These are phyloP conservation scores for Aphodius sticticus DNA, from an alignment of 2,888 invertebrate species.

Conservation along the genomic window DNA sequence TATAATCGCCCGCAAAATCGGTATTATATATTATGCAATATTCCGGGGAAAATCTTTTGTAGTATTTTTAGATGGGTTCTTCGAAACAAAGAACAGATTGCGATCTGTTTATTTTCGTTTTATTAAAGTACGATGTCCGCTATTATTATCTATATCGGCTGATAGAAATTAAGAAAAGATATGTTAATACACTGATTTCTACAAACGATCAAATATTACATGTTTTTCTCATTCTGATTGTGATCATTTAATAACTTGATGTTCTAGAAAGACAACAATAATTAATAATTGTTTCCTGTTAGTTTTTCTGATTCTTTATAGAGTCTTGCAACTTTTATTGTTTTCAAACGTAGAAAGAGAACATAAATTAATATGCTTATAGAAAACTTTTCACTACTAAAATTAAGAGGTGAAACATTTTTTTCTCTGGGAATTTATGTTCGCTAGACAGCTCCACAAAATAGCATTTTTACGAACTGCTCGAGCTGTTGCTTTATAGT, in stretches of 20 bases:
- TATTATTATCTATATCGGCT: neutral
- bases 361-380: too few species aligned
- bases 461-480: constrained; percentile 4
- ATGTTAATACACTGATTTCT: neutral
- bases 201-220: neutral
- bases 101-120: neutral
- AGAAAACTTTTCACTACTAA: neutral
- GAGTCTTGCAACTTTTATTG: too few species aligned
- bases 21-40: neutral
- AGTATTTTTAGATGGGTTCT: neutral
- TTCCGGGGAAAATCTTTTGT: neutral
- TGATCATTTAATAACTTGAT: neutral
- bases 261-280: too few species aligned
- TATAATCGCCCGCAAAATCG: neutral
- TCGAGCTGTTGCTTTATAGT: neutral
- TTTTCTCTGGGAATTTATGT: neutral
- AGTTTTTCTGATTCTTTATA: too few species aligned
- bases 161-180: neutral
- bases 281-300: too few species aligned
- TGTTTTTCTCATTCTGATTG: neutral
- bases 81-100: neutral
- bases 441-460: neutral
- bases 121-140: neutral
- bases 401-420: neutral
- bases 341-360: too few species aligned